These are phyloP conservation scores for Mareca strepera DNA, from an alignment of 2,797 vertebrate species.

Conservation along the genomic window DNA sequence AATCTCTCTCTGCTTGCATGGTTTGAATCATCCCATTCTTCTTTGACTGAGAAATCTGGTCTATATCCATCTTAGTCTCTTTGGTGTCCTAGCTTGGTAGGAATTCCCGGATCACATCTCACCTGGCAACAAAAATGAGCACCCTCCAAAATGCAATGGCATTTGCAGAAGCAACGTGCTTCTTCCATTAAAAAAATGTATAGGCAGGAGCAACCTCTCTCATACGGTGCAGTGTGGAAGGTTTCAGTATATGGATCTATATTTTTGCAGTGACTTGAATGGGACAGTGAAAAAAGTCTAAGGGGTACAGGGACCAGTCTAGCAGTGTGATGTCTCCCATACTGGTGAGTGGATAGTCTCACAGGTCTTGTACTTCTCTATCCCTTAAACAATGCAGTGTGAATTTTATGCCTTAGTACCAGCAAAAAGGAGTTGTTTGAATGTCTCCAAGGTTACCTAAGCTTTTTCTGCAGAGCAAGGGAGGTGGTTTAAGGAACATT, in stretches of 20 bases:
- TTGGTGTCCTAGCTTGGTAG: constrained; percentile 9
- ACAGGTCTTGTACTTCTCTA: neutral
- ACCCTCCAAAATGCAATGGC: neutral
- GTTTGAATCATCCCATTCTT: constrained; percentile 60
- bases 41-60: neutral
- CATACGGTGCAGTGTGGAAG: neutral
- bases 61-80: constrained; percentile 51
- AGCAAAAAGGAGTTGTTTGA: neutral
- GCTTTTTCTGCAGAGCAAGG: neutral
- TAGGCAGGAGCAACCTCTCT: neutral
- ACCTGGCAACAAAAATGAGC: constrained; percentile 31
- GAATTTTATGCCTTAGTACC: neutral
- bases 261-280: neutral
- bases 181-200: neutral
- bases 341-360: neutral
- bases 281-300: neutral
- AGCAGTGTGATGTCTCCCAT: neutral
- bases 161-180: neutral
- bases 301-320: neutral
- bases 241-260: neutral
- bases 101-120: constrained; percentile 32
- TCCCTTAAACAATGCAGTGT: neutral
- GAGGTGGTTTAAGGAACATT: neutral
- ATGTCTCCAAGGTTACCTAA: neutral
- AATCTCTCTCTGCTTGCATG: constrained; percentile 47